Conservation (phyloP, 2,797 vertebrate genomes). For the Naso thynnoides region DNA sequence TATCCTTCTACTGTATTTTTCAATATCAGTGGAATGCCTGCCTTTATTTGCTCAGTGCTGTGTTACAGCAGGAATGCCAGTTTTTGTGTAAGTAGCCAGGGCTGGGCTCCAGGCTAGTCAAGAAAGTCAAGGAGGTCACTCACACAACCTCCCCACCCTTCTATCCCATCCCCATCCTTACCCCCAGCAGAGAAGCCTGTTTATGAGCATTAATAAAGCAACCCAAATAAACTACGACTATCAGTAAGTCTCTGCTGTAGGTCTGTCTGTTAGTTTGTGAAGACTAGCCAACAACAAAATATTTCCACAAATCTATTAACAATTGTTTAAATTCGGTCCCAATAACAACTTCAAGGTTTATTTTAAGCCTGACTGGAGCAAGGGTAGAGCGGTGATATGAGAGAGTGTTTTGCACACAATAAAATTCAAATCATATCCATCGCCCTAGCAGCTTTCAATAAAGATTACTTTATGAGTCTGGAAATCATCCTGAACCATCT, state of each 20-base stretch:
- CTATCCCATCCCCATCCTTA: constrained; percentile 14
- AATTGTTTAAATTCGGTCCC: constrained; percentile 31
- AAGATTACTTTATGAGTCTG: constrained; percentile 66
- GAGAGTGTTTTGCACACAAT: constrained; percentile 49
- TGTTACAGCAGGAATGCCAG: constrained; percentile 71
- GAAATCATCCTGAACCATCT: constrained; percentile 49
- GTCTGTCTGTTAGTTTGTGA: constrained; percentile 33
- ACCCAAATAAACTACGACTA: constrained; percentile 33
- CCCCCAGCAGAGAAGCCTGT: constrained; percentile 22
- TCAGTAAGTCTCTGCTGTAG: constrained; percentile 22
- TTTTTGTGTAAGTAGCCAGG: constrained; percentile 56
- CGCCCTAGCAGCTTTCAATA: constrained; percentile 61
- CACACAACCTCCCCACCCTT: constrained; percentile 8
- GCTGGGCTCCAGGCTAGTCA: constrained; percentile 47
- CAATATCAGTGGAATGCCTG: constrained; percentile 82
- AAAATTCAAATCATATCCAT: constrained; percentile 56
- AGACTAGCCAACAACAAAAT: constrained; percentile 16
- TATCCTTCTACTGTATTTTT: constrained; percentile 78
- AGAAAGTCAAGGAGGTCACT: constrained; percentile 54
- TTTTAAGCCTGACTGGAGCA: constrained; percentile 22
- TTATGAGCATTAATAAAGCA: constrained; percentile 40
- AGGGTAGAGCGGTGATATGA: constrained; percentile 5
- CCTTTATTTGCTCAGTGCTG: constrained; percentile 72
- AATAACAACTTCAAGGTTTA: constrained; percentile 13
- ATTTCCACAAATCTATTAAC: constrained; percentile 39